phyloP scores from a whole-genome alignment of 1,140 invertebrate species.

The Scaptomyza graminum region DNA sequence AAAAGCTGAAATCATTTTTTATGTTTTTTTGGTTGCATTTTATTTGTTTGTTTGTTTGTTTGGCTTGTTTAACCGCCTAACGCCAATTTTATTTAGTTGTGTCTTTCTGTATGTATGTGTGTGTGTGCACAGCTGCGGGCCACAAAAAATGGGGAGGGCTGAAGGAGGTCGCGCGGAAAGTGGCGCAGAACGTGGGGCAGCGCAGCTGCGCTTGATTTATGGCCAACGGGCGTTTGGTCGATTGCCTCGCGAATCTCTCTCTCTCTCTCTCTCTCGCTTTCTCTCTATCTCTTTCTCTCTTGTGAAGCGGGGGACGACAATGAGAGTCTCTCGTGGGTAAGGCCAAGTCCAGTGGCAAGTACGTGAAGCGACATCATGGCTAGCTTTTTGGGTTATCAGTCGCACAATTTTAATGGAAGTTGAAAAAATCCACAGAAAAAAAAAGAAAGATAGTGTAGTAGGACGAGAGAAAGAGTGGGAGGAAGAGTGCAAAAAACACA shows the following conservation, averaged over 20 bases:
- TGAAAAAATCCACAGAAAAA: neutral
- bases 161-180: neutral
- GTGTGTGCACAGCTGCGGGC: slow-evolving; percentile 2
- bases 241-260: neutral
- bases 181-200: neutral
- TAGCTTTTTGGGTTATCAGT: neutral
- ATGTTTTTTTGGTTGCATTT: too few species aligned
- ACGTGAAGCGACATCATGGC: neutral
- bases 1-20: neutral
- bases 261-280: neutral
- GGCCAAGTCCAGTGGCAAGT: neutral
- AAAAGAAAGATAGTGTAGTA: neutral
- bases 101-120: neutral
- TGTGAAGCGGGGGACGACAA: too few species aligned
- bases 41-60: too few species aligned
- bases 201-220: slow-evolving; percentile 58
- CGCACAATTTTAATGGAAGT: slow-evolving; percentile 10
- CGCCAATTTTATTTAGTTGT: slow-evolving; percentile 32
- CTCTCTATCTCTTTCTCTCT: neutral
- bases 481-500: neutral
- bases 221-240: slow-evolving; percentile 32
- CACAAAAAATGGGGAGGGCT: neutral
- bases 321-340: neutral
- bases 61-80: slow-evolving; percentile 24
- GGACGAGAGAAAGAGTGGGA: neutral